Conservation (phyloP, 2,113 vertebrate genomes). For the Phaethon lepturus region DNA sequence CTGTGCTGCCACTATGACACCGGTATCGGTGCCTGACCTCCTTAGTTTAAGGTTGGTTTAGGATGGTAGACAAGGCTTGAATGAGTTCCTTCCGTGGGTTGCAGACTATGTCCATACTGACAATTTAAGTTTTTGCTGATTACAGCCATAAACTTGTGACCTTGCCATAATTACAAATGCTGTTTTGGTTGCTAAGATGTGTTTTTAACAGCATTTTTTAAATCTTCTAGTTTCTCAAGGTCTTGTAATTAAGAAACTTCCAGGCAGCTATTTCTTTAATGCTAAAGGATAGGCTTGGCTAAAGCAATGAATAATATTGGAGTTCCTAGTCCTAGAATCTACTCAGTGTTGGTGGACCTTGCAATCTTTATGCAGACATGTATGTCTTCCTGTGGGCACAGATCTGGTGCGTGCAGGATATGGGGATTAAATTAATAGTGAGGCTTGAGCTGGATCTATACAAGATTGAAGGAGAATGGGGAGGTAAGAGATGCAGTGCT, state of each 20-base stretch:
- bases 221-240: not conserved
- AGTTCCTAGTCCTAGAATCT: not conserved
- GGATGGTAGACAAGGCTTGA: not conserved
- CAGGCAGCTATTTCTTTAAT: not conserved
- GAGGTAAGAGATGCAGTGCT: not conserved
- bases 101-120: not conserved
- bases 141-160: not conserved
- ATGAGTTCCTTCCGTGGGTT: not conserved
- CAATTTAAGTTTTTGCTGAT: not conserved
- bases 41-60: not conserved
- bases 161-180: not conserved
- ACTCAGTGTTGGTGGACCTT: not conserved
- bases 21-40: not conserved
- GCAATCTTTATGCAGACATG: not conserved
- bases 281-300: not conserved
- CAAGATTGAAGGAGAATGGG: not conserved
- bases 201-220: not conserved
- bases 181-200: not conserved
- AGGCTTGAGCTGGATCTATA: not conserved
- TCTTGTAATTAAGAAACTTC: not conserved
- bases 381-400: not conserved
- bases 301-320: not conserved
- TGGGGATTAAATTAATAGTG: not conserved
- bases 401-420: not conserved
- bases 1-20: not conserved